These are phyloP conservation scores for Lasaia peninsularis DNA, from an alignment of 1,140 invertebrate genomes.

Conservation along the genomic window DNA sequence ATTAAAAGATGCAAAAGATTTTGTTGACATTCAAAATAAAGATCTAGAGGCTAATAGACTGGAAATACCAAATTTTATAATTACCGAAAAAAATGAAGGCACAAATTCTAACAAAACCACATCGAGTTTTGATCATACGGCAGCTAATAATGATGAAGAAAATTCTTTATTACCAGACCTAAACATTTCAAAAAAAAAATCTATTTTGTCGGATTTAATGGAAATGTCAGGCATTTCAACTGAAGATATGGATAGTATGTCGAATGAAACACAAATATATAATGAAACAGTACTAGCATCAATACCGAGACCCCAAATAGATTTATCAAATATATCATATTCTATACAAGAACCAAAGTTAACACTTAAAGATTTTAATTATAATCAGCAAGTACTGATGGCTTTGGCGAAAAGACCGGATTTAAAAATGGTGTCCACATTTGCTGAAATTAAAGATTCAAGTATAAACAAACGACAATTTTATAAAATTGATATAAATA, in stretches of 20 bases:
- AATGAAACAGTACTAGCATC: background rate
- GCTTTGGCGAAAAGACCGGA: constrained; percentile 24
- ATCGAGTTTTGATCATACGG: background rate
- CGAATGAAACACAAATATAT: background rate
- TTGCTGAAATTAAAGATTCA: constrained; percentile 45
- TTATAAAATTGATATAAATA: constrained; percentile 47
- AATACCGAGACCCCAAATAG: background rate
- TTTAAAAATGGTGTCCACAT: constrained; percentile 40
- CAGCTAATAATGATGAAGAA: background rate
- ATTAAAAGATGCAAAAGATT: too few relatives aligned
- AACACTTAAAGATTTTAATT: background rate
- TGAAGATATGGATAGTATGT: constrained; percentile 34
- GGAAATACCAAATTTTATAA: too few relatives aligned
- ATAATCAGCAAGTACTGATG: background rate
- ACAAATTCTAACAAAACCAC: too few relatives aligned
- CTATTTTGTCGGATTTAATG: constrained; percentile 64
- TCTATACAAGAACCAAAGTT: background rate
- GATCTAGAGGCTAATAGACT: too few relatives aligned
- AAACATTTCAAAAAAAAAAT: constrained; percentile 31
- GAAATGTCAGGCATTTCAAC: constrained; percentile 64
- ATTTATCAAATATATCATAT: background rate
- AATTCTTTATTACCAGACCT: too few relatives aligned
- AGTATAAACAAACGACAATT: constrained; percentile 37
- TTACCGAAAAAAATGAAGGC: too few relatives aligned
- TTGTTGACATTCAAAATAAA: too few relatives aligned